phyloP scores from a whole-genome alignment of 2,888 invertebrate genomes.

The Ornithoptera priamus region DNA sequence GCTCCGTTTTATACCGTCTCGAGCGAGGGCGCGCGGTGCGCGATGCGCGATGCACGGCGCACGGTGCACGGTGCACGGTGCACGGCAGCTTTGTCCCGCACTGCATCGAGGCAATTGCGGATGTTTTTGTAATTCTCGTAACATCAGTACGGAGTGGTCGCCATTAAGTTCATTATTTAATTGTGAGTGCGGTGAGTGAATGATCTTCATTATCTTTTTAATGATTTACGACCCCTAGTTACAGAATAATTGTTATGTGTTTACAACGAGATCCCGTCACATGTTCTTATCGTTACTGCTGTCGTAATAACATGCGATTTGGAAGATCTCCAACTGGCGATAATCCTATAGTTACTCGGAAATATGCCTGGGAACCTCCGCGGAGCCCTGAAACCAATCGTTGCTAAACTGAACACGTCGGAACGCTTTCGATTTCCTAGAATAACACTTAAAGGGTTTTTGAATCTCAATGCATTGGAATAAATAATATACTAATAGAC shows the following conservation, averaged over 20 bases:
- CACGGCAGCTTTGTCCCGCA: too few species aligned
- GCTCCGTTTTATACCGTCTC: too few species aligned
- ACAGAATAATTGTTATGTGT: background rate
- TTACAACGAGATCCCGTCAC: background rate
- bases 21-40: background rate
- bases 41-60: too few species aligned
- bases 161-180: too few species aligned
- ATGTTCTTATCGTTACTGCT: constrained; percentile 7
- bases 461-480: background rate
- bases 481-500: background rate
- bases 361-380: constrained; percentile 19
- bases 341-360: constrained; percentile 20
- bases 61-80: too few species aligned
- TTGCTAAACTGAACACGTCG: constrained; percentile 22
- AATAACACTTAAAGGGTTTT: background rate
- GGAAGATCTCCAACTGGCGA: constrained; percentile 26
- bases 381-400: constrained; percentile 11
- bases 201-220: constrained; percentile 3
- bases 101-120: background rate
- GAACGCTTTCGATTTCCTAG: constrained; percentile 1
- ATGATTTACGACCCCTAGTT: background rate
- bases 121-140: too few species aligned
- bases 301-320: constrained; percentile 14
- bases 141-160: too few species aligned
- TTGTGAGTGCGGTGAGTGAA: background rate